These are phyloP conservation scores for Leucania comma DNA, from an alignment of 2,888 invertebrate genomes.

Conservation along the genomic window DNA sequence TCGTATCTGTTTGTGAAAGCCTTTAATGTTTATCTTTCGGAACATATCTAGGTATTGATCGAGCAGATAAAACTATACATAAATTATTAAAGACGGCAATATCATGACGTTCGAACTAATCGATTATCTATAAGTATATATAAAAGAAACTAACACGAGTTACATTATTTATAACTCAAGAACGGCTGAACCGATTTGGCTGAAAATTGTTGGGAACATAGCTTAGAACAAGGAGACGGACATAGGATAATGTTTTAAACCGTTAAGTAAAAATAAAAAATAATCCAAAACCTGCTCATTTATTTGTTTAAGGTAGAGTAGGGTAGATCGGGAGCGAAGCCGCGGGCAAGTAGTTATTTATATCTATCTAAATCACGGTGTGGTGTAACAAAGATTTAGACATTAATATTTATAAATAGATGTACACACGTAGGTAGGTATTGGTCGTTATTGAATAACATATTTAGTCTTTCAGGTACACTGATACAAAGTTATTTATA, in stretches of 20 bases:
- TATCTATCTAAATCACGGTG: conserved; percentile 23
- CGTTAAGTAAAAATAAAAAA: too few relatives aligned
- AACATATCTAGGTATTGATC: background rate
- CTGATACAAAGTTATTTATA: background rate
- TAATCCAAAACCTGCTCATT: too few relatives aligned
- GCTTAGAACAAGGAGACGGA: too few relatives aligned
- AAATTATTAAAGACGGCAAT: conserved; percentile 7
- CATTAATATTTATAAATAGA: background rate
- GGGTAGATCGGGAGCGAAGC: too few relatives aligned
- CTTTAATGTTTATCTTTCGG: background rate
- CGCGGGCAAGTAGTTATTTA: too few relatives aligned
- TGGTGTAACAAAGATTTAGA: background rate
- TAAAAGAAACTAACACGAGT: too few relatives aligned
- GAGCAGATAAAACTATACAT: conserved; percentile 9
- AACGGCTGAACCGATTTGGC: too few relatives aligned
- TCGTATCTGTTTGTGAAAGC: background rate
- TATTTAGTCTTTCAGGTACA: background rate
- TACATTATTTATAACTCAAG: too few relatives aligned
- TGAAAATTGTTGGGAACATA: too few relatives aligned
- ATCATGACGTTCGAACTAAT: conserved; percentile 31
- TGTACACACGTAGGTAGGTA: background rate
- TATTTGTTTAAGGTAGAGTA: too few relatives aligned
- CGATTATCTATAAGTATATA: too few relatives aligned
- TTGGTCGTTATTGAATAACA: background rate
- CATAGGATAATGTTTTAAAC: too few relatives aligned